Evolutionary conservation across 1,140 invertebrate genomes (phyloP).

Genomic region (Drosophila pseudoananassae): DNA sequence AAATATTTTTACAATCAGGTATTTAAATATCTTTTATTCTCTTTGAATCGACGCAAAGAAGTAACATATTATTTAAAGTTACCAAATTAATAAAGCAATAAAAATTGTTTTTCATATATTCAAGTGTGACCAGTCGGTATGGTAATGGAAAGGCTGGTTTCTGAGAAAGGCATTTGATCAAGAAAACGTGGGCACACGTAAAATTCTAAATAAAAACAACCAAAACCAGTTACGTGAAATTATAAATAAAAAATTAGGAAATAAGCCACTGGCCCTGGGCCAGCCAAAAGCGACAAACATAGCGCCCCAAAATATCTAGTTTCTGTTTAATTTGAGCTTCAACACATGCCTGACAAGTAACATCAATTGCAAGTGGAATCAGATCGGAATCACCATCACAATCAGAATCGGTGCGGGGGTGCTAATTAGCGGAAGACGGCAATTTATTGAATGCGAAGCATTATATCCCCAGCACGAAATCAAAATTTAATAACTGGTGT

Average conservation of each 20-base stretch:
- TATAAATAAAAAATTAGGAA: conserved; percentile 73
- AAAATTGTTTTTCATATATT: not conserved
- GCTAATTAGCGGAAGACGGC: conserved; percentile 52
- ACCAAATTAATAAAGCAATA: not conserved
- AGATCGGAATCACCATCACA: conserved; percentile 11
- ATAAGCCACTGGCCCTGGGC: conserved; percentile 46
- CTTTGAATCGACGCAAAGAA: not conserved
- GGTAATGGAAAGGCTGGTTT: not conserved
- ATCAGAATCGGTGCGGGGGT: conserved; percentile 22
- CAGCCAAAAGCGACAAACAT: conserved; percentile 28
- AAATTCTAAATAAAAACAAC: conserved; percentile 50
- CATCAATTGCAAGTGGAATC: conserved; percentile 22
- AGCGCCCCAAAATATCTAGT: conserved; percentile 17
- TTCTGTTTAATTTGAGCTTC: conserved; percentile 22
- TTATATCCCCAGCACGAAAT: conserved; percentile 24
- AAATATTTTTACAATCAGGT: too few species aligned
- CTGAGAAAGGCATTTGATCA: conserved; percentile 6
- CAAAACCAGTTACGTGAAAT: conserved; percentile 73
- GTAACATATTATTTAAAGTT: not conserved
- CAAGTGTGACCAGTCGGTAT: not conserved
- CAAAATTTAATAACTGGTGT: conserved; percentile 31
- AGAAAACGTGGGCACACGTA: not conserved
- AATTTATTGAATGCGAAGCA: conserved; percentile 43
- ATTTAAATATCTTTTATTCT: too few species aligned
- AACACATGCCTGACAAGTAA: conserved; percentile 27